Evolutionary conservation across 92 coral and sea anemone genomes (phyloP), one percentile per base, ranked within the genome.

Genomic region (Blastomussa wellsi): DNA sequence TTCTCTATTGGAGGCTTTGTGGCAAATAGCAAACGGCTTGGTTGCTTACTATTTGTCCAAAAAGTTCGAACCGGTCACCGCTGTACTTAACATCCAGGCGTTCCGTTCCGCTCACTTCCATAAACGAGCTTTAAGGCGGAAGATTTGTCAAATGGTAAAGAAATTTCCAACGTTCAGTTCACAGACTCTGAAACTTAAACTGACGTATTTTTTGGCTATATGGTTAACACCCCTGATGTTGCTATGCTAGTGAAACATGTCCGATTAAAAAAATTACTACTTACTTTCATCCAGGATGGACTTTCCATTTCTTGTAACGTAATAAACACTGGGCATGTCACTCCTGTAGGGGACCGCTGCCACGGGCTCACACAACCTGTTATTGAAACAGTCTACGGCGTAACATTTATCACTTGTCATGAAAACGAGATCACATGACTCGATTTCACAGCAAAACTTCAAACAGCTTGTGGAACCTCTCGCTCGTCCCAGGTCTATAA

Each of bases 401-500:
- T 92, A 96, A 69, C 98, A 96, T 15, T 79, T 85, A 37, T 90
- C 91, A 47, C 88, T 78, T 16, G 86, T 87, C 90, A 92, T 55
- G 71, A 88, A 96, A 33, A 93, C 93, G 82, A 96, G 88, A 68
- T 96, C 98, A 77, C 98, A 96, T 37, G 97, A 89, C 12, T 90
- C 94, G 16, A 94, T 86, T 77, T 94, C 89, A 51, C 98, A 96
- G 38, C 98, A 96, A 52, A 84, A 90, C 86, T 92, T 96, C 60
- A 96, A 88, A 74, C 98, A 96, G 28, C 92, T 89, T 8, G 89
- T 76, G 0, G 95, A 83, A n/a, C 92, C 89, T 80, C 87, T 84
- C 11, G 88, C 88, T 71, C 76, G 72, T 1, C 98, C 98, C 36
- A 94, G 82, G 86, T 94, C 93, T 35, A 92, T 92, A 73, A 89